phyloP scores from a whole-genome alignment of 2,888 invertebrate genomes.

The Sepiola atlantica region DNA sequence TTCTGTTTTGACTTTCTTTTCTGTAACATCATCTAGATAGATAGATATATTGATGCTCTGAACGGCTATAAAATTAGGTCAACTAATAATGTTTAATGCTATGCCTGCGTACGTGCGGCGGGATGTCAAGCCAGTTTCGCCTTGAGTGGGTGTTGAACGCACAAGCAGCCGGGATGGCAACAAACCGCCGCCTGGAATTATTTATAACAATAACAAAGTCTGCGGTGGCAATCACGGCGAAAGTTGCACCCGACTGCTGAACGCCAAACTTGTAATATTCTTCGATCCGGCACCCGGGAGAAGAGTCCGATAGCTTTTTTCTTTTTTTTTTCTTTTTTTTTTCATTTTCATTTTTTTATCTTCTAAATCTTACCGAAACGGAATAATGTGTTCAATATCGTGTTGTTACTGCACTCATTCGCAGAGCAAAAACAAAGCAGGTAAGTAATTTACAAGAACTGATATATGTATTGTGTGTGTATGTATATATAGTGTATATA shows the following conservation, averaged over 20 bases:
- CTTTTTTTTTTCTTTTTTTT: too few species aligned
- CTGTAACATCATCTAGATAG: too few species aligned
- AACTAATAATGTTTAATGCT: background rate
- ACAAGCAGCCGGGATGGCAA: background rate
- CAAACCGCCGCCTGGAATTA: background rate
- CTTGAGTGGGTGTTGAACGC: background rate
- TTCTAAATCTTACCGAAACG: background rate
- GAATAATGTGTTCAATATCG: slow-evolving; percentile 39
- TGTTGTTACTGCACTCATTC: slow-evolving; percentile 38
- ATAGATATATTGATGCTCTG: too few species aligned
- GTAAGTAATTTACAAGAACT: background rate
- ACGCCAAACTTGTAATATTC: background rate
- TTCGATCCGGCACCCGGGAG: background rate
- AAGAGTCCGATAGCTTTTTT: too few species aligned
- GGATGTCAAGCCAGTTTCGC: background rate
- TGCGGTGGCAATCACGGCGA: background rate
- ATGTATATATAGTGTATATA: background rate
- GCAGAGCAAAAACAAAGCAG: slow-evolving; percentile 23
- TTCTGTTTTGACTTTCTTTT: too few species aligned
- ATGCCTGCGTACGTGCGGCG: background rate
- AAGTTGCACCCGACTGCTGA: background rate
- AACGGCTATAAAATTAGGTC: background rate
- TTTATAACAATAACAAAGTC: background rate
- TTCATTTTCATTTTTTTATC: background rate
- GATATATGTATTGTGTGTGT: background rate